These are phyloP conservation scores for Oryzias curvinotus DNA, from an alignment of 2,113 vertebrate genomes.

Conservation along the genomic window DNA sequence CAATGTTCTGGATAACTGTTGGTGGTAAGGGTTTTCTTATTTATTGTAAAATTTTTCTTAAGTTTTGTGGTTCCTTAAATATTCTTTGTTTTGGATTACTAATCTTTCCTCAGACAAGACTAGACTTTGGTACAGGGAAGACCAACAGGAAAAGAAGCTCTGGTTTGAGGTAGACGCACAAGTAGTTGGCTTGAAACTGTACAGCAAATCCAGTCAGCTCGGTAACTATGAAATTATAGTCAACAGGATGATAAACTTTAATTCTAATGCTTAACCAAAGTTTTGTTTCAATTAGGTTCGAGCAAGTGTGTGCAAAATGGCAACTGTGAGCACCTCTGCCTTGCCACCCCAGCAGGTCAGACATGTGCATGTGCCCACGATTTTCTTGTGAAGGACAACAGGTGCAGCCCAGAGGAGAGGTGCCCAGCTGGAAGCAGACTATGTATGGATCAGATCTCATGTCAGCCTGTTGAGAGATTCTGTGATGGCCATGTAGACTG, in stretches of 20 bases:
- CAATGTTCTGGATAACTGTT: conserved; percentile 84
- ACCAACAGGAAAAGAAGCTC: conserved; percentile 58
- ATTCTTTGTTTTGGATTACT: neutral
- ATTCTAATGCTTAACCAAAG: neutral
- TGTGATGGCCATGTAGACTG: conserved; percentile 80
- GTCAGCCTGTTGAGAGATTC: conserved; percentile 74
- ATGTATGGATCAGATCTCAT: conserved; percentile 79
- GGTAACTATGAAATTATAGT: conserved; percentile 65
- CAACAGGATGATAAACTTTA: neutral
- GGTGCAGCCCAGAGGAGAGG: conserved; percentile 49
- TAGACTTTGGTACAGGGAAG: conserved; percentile 83
- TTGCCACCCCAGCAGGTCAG: conserved; percentile 79
- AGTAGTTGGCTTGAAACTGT: conserved; percentile 81
- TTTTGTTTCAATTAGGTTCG: conserved; percentile 67
- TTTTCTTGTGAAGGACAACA: conserved; percentile 41
- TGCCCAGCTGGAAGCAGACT: conserved; percentile 62
- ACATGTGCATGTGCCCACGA: conserved; percentile 81
- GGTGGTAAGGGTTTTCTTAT: conserved; percentile 56
- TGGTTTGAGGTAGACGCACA: conserved; percentile 83
- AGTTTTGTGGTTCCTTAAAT: neutral
- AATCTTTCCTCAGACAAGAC: conserved; percentile 69
- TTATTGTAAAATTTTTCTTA: neutral
- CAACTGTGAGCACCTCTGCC: conserved; percentile 86
- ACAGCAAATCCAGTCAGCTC: conserved; percentile 78
- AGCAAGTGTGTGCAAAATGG: conserved; percentile 82